These are phyloP conservation scores for Thinocorus orbignyianus DNA, from an alignment of 2,113 vertebrate species.

Conservation along the genomic window DNA sequence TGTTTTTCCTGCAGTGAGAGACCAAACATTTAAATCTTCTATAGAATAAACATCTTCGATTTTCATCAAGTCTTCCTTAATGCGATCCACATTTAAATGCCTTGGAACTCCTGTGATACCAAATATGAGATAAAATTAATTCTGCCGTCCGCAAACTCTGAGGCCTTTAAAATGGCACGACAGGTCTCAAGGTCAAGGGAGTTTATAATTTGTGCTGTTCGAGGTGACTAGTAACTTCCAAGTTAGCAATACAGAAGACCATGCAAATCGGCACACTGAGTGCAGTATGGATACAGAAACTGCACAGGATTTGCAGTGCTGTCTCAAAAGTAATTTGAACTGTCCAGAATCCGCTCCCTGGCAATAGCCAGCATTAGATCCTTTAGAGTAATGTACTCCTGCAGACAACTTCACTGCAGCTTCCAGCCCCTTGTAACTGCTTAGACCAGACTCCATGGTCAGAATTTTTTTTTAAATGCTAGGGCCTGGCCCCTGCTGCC, in stretches of 20 bases:
- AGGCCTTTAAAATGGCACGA: neutral
- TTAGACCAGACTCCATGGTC: neutral
- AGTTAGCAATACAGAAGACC: neutral
- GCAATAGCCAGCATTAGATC: neutral
- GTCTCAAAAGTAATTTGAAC: neutral
- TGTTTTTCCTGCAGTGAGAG: slow-evolving; percentile 90
- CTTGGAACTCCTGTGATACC: slow-evolving; percentile 84
- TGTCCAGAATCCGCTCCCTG: neutral
- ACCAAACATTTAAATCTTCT: slow-evolving; percentile 95
- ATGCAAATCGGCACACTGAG: neutral
- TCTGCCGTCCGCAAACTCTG: neutral
- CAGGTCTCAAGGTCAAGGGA: neutral
- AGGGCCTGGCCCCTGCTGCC: neutral
- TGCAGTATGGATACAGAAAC: neutral
- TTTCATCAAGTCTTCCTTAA: slow-evolving; percentile 90
- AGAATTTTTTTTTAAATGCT: neutral
- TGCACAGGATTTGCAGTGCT: neutral
- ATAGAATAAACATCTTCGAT: slow-evolving; percentile 92
- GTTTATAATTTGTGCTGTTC: neutral
- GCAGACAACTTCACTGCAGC: neutral
- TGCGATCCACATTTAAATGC: slow-evolving; percentile 85
- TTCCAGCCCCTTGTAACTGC: neutral
- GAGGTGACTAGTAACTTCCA: neutral
- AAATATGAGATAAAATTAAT: slow-evolving; percentile 13
- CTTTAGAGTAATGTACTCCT: neutral